phyloP scores from a whole-genome alignment of 2,888 invertebrate species.

The Punctoribates punctum region DNA sequence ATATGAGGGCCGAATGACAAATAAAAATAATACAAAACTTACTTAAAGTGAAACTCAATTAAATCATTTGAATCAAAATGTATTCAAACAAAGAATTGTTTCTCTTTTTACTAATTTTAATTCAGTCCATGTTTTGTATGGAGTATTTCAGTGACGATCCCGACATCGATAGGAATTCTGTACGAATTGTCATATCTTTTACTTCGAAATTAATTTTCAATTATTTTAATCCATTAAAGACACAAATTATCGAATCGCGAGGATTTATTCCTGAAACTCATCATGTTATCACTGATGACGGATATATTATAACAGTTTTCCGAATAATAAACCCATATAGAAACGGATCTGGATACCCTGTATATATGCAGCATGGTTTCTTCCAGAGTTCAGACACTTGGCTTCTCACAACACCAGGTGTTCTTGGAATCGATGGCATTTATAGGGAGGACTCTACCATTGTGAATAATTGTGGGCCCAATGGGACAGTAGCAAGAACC shows the following conservation, averaged over 20 bases:
- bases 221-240: no score
- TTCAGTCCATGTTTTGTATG: no score
- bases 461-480: slow-evolving; percentile 4
- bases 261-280: slow-evolving; percentile 41
- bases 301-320: slow-evolving; percentile 38
- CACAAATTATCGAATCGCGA: slow-evolving; percentile 37
- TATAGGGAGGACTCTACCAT: neutral
- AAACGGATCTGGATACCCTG: neutral
- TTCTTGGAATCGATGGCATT: slow-evolving; percentile 1
- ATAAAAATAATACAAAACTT: no score
- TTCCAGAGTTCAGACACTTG: slow-evolving; percentile 34
- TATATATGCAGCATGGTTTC: slow-evolving; percentile 40
- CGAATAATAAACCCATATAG: slow-evolving; percentile 41
- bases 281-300: slow-evolving; percentile 36
- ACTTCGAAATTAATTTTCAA: no score
- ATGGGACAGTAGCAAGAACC: neutral
- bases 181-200: neutral
- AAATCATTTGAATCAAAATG: no score
- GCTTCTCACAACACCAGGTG: neutral
- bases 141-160: slow-evolving; percentile 32
- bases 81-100: no score
- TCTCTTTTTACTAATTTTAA: no score
- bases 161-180: slow-evolving; percentile 35
- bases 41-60: no score
- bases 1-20: no score